Evolutionary conservation across 2,113 vertebrate species (phyloP), one percentile per base, ranked within the genome.

Genomic region (Crotalus helleri): DNA sequence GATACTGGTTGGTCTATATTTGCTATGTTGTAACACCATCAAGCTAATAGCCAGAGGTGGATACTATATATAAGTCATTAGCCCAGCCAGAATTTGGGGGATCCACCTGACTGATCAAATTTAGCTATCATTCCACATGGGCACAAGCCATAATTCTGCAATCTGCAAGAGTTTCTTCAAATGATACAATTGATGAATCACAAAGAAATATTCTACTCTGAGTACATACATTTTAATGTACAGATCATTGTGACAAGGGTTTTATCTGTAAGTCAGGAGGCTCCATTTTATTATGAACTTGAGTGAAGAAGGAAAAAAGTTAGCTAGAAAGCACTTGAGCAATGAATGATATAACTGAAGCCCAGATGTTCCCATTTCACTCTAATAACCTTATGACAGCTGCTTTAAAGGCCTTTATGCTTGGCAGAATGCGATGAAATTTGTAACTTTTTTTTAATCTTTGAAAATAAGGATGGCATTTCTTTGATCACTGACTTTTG

Each of bases 331-430:
- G 24, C 92, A 90, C 8, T 58, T n/a, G 88, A 88, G 86, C 61
- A 93, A 55, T 46, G 85, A 92, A 49, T 92, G 92, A 94, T 0
- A 0, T 61, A 64, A 19, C 0, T 87, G 19, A 95, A 49, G 53
- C 81, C 49, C 58, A 94, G 57, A 85, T 95, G 29, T 64, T 94
- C 51, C 51, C 17, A 6, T 92, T 93, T 91, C 91, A 5, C 91
- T 93, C 64, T 91, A 87, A 23, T 1, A 85, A 12, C 2, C 10
- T 44, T 74, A 46, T n/a, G n/a, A 13, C 54, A 92, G 54, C 89
- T 91, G 74, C 29, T 89, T 0, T 11, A 91, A 94, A 94, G 0
- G 0, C 46, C 74, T 94, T 86, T 86, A 49, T 54, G 95, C 53
- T 90, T 85, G 46, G 46, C 85, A 74, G n/a, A 29, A 39, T 2